These are phyloP conservation scores for Drosophila formosana DNA, from an alignment of 2,888 invertebrate species.

Conservation along the genomic window DNA sequence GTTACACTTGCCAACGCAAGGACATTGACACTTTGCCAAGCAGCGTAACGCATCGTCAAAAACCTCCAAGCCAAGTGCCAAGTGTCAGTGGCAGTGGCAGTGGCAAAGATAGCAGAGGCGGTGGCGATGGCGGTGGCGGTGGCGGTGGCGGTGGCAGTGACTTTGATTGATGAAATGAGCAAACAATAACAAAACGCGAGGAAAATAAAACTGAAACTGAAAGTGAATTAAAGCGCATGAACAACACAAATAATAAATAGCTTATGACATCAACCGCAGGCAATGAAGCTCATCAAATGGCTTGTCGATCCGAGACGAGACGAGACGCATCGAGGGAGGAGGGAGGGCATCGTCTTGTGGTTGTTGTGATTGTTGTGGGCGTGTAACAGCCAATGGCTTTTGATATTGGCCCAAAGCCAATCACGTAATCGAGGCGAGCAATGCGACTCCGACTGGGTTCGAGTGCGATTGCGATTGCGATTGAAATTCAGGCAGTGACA, in stretches of 20 bases:
- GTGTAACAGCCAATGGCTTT: constrained; percentile 35
- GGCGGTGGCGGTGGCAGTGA: constrained; percentile 43
- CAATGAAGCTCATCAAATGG: constrained; percentile 49
- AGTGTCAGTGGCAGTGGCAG: constrained; percentile 37
- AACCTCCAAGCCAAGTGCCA: constrained; percentile 1
- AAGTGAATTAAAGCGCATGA: constrained; percentile 64
- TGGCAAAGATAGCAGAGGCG: constrained; percentile 17
- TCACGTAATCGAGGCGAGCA: constrained; percentile 31
- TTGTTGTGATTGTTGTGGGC: constrained; percentile 35
- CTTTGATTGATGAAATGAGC: constrained; percentile 65
- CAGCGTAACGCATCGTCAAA: constrained; percentile 2
- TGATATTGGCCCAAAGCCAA: constrained; percentile 48
- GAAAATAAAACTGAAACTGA: constrained; percentile 51
- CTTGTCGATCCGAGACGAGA: neutral
- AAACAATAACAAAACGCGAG: constrained; percentile 38
- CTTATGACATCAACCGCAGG: constrained; percentile 64
- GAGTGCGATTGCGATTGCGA: constrained; percentile 27
- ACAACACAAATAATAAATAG: constrained; percentile 60
- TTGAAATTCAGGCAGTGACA: constrained; percentile 41
- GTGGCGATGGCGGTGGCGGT: constrained; percentile 3
- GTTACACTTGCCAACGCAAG: constrained; percentile 52
- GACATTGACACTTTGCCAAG: constrained; percentile 59
- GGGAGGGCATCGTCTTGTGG: neutral
- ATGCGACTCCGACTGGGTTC: neutral
- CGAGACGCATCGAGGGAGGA: neutral